A percentile compares a stretch with the other conserved stretches of the same genome.
phyloP scores from a whole-genome alignment of 2,113 vertebrate species.

The Amphiprion ocellaris region DNA sequence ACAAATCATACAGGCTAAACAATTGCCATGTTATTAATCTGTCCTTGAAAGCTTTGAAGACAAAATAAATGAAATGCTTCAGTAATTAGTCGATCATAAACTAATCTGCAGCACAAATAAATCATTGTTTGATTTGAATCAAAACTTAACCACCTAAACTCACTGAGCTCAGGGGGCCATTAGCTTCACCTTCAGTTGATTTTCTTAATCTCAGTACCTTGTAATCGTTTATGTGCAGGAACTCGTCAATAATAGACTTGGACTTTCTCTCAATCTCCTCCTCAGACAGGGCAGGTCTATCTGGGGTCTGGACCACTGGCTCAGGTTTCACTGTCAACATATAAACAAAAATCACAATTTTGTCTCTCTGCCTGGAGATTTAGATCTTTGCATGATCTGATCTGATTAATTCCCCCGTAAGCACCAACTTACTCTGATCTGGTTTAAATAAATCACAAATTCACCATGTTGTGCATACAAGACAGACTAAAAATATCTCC shows the following conservation, averaged over 20 bases:
- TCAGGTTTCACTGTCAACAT: conserved; percentile 87
- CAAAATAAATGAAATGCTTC: too few relatives aligned
- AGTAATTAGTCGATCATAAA: too few relatives aligned
- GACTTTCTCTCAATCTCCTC: conserved; percentile 94
- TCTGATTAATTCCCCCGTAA: background rate
- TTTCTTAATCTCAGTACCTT: conserved; percentile 85
- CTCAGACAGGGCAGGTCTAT: conserved; percentile 87
- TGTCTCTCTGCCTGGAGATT: background rate
- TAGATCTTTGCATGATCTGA: too few relatives aligned
- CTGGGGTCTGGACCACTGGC: conserved; percentile 74
- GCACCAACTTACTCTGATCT: background rate
- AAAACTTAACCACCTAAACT: background rate
- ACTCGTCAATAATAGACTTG: conserved; percentile 97
- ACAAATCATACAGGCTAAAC: background rate
- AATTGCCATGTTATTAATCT: too few relatives aligned
- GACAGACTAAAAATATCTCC: background rate
- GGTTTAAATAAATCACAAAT: background rate
- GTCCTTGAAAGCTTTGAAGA: too few relatives aligned
- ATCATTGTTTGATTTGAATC: background rate
- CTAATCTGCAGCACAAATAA: too few relatives aligned
- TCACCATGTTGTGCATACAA: background rate
- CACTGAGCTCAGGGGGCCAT: background rate
- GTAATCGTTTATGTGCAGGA: conserved; percentile 97
- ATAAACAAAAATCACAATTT: conserved; percentile 6
- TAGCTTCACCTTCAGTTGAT: background rate